Percentiles rank a stretch among this genome's conserved stretches.
These are phyloP conservation scores for Cecidostiba fungosa DNA, from an alignment of 2,888 invertebrate genomes.

Conservation along the genomic window DNA sequence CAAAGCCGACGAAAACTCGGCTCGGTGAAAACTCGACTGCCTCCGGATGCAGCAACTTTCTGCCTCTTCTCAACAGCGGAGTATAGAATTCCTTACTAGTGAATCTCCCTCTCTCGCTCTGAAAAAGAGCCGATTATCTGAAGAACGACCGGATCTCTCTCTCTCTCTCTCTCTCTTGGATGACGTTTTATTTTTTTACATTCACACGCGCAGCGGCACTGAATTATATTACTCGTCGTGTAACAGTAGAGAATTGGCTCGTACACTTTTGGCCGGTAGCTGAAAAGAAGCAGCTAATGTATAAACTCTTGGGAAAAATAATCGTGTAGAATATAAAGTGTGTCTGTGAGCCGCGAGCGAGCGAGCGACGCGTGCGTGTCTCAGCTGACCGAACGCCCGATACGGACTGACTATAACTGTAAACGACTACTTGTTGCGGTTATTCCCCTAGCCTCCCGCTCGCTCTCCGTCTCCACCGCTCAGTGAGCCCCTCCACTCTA, in stretches of 20 bases:
- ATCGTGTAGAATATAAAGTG: not conserved
- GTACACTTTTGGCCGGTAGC: no score
- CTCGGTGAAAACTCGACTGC: not conserved
- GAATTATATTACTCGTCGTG: not conserved
- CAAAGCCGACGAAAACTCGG: not conserved
- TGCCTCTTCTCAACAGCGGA: not conserved
- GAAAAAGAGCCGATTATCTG: not conserved
- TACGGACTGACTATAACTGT: constrained; percentile 81
- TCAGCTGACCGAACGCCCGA: constrained; percentile 79
- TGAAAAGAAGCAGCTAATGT: not conserved
- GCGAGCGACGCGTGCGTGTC: constrained; percentile 65
- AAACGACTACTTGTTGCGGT: constrained; percentile 80
- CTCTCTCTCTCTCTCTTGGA: constrained; percentile 3
- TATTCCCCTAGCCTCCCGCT: constrained; percentile 69
- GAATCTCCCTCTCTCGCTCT: not conserved
- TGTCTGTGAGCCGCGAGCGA: not conserved
- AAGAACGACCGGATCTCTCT: not conserved
- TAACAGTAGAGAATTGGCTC: not conserved
- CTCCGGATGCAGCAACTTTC: not conserved
- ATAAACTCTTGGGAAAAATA: not conserved
- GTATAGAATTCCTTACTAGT: not conserved
- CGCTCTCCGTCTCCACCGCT: constrained; percentile 21
- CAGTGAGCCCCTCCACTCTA: constrained; percentile 43
- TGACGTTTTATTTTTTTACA: not conserved
- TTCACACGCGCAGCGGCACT: constrained; percentile 17